Conservation (phyloP, 2,113 vertebrate genomes). For the Epinephelus lanceolatus region DNA sequence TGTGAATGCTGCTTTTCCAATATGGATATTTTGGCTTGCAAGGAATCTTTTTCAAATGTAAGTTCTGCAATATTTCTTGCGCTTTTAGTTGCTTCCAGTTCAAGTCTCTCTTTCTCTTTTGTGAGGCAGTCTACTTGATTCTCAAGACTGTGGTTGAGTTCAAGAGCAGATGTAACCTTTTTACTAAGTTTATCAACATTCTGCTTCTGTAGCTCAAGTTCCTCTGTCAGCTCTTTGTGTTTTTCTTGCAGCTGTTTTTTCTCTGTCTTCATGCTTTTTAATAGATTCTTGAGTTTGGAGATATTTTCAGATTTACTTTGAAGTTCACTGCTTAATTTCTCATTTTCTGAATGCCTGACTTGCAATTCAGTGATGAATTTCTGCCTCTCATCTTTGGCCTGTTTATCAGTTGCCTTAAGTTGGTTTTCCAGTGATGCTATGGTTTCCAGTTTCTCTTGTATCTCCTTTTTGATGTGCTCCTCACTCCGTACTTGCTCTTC, state of each 20-base stretch:
- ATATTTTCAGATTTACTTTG: slow-evolving; percentile 78
- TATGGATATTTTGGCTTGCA: slow-evolving; percentile 75
- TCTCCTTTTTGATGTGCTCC: slow-evolving; percentile 68
- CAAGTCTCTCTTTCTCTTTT: slow-evolving; percentile 80
- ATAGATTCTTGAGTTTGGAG: slow-evolving; percentile 73
- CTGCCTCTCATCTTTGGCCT: slow-evolving; percentile 75
- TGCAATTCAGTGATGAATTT: slow-evolving; percentile 78
- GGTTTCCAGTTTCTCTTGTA: slow-evolving; percentile 80
- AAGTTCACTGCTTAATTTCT: slow-evolving; percentile 82
- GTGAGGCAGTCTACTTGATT: slow-evolving; percentile 76
- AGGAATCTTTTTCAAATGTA: slow-evolving; percentile 67
- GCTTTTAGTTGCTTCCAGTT: slow-evolving; percentile 73
- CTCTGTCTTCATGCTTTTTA: slow-evolving; percentile 65
- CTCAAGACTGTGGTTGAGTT: slow-evolving; percentile 67
- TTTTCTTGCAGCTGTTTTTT: slow-evolving; percentile 80
- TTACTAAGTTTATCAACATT: slow-evolving; percentile 70
- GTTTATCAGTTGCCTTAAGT: slow-evolving; percentile 69
- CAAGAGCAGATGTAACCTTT: slow-evolving; percentile 45
- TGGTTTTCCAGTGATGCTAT: slow-evolving; percentile 82
- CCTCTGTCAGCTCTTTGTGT: slow-evolving; percentile 73
- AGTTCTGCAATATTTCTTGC: slow-evolving; percentile 69
- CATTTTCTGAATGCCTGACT: slow-evolving; percentile 73
- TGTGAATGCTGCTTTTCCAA: slow-evolving; percentile 73
- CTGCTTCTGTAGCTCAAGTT: slow-evolving; percentile 77
- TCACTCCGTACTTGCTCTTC: slow-evolving; percentile 72